Percentiles rank a stretch among this genome's conserved stretches.
Conservation (phyloP, 2,113 vertebrate genomes). For the Heterotis niloticus region DNA sequence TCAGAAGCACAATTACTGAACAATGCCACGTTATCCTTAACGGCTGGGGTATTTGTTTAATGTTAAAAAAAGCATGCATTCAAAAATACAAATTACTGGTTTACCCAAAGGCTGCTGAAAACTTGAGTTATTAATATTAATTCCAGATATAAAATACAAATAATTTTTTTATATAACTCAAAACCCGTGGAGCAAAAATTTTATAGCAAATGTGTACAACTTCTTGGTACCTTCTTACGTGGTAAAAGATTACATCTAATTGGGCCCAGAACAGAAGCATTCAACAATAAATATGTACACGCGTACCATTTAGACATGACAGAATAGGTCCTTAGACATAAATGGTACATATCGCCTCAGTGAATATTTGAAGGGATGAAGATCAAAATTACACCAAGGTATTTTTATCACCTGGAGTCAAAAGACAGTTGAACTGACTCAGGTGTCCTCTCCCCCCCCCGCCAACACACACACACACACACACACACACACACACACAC, state of each 20-base stretch:
- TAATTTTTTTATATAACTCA: background rate
- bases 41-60: background rate
- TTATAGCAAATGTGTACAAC: no score
- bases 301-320: no score
- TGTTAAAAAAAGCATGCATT: conserved; percentile 8
- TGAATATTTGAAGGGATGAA: background rate
- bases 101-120: conserved; percentile 16
- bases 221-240: no score
- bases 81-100: background rate
- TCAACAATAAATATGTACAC: background rate
- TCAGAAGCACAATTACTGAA: background rate
- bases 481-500: no score
- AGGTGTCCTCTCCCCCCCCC: no score
- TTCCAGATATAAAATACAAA: background rate
- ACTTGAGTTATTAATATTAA: conserved; percentile 6
- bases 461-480: no score
- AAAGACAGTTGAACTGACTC: no score
- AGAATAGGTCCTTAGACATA: no score
- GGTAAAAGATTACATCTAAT: no score
- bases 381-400: no score
- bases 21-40: background rate
- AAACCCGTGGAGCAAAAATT: background rate
- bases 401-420: no score
- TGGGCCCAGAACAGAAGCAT: background rate
- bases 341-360: no score